Conservation (phyloP, 2,888 invertebrate species). For the Lysandra coridon region DNA sequence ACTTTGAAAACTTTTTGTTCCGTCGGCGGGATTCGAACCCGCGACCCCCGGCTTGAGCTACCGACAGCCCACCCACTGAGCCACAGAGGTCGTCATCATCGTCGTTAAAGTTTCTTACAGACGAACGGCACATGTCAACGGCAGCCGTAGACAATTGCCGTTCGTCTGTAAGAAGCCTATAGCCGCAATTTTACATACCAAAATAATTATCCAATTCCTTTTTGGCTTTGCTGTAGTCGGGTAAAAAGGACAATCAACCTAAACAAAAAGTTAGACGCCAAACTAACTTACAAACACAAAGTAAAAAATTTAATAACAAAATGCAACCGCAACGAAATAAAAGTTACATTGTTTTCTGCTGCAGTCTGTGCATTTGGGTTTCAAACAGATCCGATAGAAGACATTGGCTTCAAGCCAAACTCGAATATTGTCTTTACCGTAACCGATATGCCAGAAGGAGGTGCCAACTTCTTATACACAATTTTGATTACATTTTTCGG, state of each 20-base stretch:
- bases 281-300: slow-evolving; percentile 5
- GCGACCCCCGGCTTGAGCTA: too few relatives aligned
- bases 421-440: slow-evolving; percentile 45
- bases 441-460: slow-evolving; percentile 46
- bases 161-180: too few relatives aligned
- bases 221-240: too few relatives aligned
- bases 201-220: too few relatives aligned
- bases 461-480: slow-evolving; percentile 47
- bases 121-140: too few relatives aligned
- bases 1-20: too few relatives aligned
- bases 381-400: slow-evolving; percentile 43
- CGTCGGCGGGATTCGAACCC: too few relatives aligned
- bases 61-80: too few relatives aligned
- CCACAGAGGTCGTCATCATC: too few relatives aligned
- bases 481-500: background rate
- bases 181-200: too few relatives aligned
- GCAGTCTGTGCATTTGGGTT: slow-evolving; percentile 19
- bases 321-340: slow-evolving; percentile 12
- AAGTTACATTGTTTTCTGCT: slow-evolving; percentile 22
- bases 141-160: too few relatives aligned
- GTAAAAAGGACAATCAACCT: background rate
- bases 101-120: too few relatives aligned
- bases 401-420: slow-evolving; percentile 53
- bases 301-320: slow-evolving; percentile 3
- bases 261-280: background rate